These are phyloP conservation scores for Notamacropus eugenii DNA, from an alignment of 2,797 vertebrate genomes.

Conservation along the genomic window DNA sequence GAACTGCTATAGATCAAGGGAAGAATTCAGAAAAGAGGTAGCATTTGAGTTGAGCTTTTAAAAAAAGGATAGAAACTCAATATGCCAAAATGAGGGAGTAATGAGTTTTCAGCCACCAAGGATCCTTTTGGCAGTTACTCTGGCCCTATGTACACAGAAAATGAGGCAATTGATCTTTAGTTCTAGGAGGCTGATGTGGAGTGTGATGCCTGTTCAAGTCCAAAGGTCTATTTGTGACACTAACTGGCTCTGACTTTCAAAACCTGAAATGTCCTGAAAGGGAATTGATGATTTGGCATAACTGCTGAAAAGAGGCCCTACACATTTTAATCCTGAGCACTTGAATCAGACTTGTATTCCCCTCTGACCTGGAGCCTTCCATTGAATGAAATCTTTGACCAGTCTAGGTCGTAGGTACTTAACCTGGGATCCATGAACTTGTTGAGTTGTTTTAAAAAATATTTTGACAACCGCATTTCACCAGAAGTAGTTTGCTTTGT, in stretches of 20 bases:
- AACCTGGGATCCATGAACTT: background rate
- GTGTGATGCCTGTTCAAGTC: background rate
- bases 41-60: background rate
- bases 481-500: background rate
- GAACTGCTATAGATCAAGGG: background rate
- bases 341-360: background rate
- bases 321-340: background rate
- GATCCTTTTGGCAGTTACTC: background rate
- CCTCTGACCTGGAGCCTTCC: slow-evolving; percentile 17
- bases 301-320: background rate
- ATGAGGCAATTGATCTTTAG: background rate
- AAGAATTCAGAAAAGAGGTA: background rate
- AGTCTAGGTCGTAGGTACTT: background rate
- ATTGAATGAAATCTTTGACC: slow-evolving; percentile 16
- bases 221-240: background rate
- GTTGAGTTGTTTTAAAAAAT: background rate
- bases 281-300: background rate
- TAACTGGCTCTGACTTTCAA: slow-evolving; percentile 4
- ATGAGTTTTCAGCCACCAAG: background rate
- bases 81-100: background rate
- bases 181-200: background rate
- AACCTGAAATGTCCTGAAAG: background rate
- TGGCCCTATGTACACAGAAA: background rate
- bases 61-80: background rate
- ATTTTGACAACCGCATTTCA: background rate